Evolutionary conservation across 2,113 vertebrate species (phyloP).

Genomic region (Ginglymostoma cirratum): DNA sequence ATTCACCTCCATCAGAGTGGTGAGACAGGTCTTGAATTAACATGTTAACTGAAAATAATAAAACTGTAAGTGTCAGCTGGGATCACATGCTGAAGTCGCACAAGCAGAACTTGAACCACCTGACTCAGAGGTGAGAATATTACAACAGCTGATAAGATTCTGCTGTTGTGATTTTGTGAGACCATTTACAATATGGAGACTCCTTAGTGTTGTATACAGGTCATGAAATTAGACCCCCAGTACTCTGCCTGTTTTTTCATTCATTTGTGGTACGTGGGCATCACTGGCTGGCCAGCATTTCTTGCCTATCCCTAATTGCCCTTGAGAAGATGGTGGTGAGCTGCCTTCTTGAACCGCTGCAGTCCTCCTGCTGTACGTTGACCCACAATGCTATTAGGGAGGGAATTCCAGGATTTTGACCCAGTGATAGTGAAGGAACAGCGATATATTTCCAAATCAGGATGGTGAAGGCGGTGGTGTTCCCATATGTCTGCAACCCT

Average conservation of each 20-base stretch:
- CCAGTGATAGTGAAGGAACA: no score
- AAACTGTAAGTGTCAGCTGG: not conserved
- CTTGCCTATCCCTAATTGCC: no score
- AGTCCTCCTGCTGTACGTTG: no score
- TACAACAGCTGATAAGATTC: not conserved
- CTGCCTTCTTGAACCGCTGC: no score
- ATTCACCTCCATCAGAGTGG: not conserved
- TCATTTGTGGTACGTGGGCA: no score
- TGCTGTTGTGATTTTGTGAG: not conserved
- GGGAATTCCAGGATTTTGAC: no score
- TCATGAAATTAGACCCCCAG: not conserved
- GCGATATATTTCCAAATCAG: no score
- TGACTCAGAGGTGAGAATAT: not conserved
- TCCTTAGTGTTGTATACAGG: not conserved
- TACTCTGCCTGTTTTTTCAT: not conserved
- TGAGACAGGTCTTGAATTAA: not conserved
- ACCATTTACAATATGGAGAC: not conserved
- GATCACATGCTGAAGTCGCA: not conserved
- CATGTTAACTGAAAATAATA: not conserved
- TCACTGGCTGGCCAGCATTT: no score
- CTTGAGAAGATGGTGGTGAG: no score
- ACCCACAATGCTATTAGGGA: no score
- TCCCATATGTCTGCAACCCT: no score
- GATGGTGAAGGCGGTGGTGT: no score
- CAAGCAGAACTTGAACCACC: not conserved